These are phyloP conservation scores for Megalopta genalis DNA, from an alignment of 1,140 invertebrate species.

Conservation along the genomic window DNA sequence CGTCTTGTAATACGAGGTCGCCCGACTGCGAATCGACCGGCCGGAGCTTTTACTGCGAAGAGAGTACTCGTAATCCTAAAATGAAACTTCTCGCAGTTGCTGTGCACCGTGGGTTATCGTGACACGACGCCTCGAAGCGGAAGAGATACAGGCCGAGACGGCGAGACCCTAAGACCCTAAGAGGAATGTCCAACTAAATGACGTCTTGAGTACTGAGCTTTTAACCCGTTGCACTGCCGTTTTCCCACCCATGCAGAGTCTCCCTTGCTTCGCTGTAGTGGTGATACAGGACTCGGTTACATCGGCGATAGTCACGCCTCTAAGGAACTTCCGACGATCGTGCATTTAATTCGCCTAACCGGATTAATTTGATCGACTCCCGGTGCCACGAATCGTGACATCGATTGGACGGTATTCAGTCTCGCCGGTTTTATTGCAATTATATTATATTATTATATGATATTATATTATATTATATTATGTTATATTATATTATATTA, in stretches of 20 bases:
- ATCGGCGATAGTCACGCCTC: conserved; percentile 22
- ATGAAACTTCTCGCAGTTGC: conserved; percentile 67
- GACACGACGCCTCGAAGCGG: conserved; percentile 66
- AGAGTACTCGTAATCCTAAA: conserved; percentile 64
- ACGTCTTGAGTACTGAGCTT: conserved; percentile 52
- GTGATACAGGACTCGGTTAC: conserved; percentile 36
- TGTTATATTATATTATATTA: no score
- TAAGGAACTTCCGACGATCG: conserved; percentile 26
- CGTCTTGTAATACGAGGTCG: conserved; percentile 61
- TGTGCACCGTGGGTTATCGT: conserved; percentile 66
- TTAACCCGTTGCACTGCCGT: conserved; percentile 26
- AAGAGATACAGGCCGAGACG: conserved; percentile 67
- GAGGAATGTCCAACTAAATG: conserved; percentile 63
- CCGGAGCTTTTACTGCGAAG: background rate
- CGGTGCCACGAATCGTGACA: no score
- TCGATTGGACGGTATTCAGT: no score
- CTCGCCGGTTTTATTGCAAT: no score
- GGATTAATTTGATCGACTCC: conserved; percentile 10
- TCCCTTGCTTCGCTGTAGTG: conserved; percentile 9
- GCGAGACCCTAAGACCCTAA: conserved; percentile 57
- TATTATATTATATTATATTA: no score
- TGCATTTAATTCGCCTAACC: conserved; percentile 25
- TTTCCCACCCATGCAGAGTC: background rate
- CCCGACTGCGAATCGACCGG: conserved; percentile 41
- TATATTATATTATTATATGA: no score